phyloP scores from a whole-genome alignment of 1,140 invertebrate species.

The Ceratosolen solmsi region DNA sequence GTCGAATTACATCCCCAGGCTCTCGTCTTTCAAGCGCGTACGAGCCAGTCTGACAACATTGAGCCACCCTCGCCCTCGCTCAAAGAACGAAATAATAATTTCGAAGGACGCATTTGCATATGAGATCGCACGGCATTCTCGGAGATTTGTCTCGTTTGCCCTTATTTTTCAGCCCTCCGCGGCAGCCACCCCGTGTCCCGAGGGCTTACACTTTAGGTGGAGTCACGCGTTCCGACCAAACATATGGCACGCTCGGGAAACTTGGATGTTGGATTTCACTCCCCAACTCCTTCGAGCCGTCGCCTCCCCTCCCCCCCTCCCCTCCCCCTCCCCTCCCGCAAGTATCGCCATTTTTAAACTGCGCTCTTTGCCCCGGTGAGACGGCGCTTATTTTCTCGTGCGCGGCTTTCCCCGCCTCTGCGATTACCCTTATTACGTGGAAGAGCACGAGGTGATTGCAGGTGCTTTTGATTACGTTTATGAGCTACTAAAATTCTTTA shows the following conservation, averaged over 20 bases:
- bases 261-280: constrained; percentile 61
- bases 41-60: not conserved
- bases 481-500: not conserved
- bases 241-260: constrained; percentile 61
- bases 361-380: not conserved
- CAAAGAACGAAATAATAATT: constrained; percentile 20
- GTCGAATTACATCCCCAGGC: constrained; percentile 27
- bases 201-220: not conserved
- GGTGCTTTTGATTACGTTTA: not conserved
- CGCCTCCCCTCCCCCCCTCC: too few species aligned
- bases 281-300: too few species aligned
- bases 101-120: constrained; percentile 25
- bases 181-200: not conserved
- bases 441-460: not conserved
- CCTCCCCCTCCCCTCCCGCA: too few species aligned
- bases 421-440: constrained; percentile 13
- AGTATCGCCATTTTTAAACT: constrained; percentile 25
- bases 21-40: not conserved
- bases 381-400: not conserved
- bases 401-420: not conserved
- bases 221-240: constrained; percentile 52
- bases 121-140: constrained; percentile 5
- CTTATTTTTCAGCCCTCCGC: constrained; percentile 27
- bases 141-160: constrained; percentile 37
- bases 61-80: not conserved